Base-by-base conservation (phyloP, 2,888 invertebrate genomes). In the Apamea monoglypha region DNA sequence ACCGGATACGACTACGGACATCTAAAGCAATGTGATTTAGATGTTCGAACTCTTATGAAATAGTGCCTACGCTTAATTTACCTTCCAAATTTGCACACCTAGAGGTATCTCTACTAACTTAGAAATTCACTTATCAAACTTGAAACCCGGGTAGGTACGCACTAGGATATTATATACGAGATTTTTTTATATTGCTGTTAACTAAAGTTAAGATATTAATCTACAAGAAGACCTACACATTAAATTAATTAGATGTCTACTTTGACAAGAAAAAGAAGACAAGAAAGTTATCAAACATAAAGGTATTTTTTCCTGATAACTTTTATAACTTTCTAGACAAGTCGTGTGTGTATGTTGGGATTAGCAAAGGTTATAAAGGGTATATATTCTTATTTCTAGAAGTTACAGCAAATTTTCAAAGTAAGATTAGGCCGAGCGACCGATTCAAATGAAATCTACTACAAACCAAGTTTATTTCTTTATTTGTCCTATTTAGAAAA, bases 81-180 rank as follows among this genome's bases (percentile, higher is more conserved):
- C 8, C 32, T 61, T 61, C 40, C 29, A 78, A 81, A 50, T 81
- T 81, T n/a, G 36, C 21, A 18, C 36, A 32, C n/a, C 16, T 25
- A 47, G 44, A 44, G n/a, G 59, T 32, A 47, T 32, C 32, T 53
- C 53, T 63, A 47, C 25, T 32, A 29, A 44, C 59, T 68, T 53
- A 44, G 56, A 40, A 82, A 61, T 61, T 68, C 44, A 80, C 53
- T 61, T 76, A 63, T 61, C 53, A 61, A 83, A 82, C 68, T 53
- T 61, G 59, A 44, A 76, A 63, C 53, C 18, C 29, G 25, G 82
- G 29, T 59, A 12, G 25, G 36, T 40, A 40, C 7, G 21, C 14
- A 16, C 56, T 59, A 4, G 36, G 47, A 47, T 77, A 47, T 76
- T 59, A 29, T 29, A 2, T 70, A 66, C 40, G 40, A 63, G 29